phyloP scores from a whole-genome alignment of 2,797 vertebrate genomes.

The Nothura maculosa region DNA sequence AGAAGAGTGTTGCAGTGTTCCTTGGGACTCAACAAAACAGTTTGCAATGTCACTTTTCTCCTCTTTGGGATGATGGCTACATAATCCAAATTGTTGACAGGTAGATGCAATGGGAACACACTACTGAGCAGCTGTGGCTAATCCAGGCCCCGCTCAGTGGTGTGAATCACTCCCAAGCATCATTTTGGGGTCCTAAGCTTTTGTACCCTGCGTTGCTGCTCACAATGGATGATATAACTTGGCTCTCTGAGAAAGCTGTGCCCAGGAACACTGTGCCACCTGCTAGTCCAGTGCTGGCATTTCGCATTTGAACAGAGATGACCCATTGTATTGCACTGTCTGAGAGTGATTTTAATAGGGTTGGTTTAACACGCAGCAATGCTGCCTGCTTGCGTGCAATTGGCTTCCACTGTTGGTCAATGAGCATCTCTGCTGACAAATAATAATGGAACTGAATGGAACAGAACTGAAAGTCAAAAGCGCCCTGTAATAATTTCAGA shows the following conservation, averaged over 20 bases:
- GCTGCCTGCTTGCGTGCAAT: rapidly evolving
- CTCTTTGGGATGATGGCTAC: neutral
- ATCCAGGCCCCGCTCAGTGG: neutral
- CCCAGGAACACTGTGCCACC: neutral
- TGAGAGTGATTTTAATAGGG: neutral
- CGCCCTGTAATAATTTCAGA: constrained; percentile 74
- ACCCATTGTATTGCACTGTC: rapidly evolving
- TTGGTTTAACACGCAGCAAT: neutral
- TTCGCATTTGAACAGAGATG: rapidly evolving
- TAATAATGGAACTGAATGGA: constrained; percentile 69
- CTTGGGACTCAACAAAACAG: neutral
- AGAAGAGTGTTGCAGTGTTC: neutral
- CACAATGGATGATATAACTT: neutral
- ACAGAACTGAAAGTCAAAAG: constrained; percentile 80
- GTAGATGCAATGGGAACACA: neutral
- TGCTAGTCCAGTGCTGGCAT: rapidly evolving
- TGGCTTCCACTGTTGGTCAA: neutral
- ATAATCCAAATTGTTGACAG: neutral
- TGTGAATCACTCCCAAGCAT: neutral
- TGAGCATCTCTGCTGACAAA: constrained; percentile 43
- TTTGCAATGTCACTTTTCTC: neutral
- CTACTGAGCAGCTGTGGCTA: rapidly evolving
- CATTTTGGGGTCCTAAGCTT: neutral
- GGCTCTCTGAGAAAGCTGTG: neutral
- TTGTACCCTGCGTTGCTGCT: rapidly evolving